These are phyloP conservation scores for Ambastaia sidthimunki DNA, from an alignment of 2,797 vertebrate species.

Conservation along the genomic window DNA sequence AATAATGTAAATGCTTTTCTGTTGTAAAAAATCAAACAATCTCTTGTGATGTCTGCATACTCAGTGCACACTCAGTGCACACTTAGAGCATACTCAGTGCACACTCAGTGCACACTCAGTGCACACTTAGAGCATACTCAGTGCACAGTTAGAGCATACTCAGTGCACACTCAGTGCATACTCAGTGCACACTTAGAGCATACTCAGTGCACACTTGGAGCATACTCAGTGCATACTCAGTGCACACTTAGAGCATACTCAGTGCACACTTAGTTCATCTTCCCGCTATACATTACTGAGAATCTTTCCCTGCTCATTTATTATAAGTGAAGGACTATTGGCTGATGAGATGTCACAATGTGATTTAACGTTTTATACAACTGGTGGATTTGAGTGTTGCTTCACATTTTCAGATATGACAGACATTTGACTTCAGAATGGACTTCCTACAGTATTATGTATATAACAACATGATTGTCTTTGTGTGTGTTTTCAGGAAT, in stretches of 20 bases:
- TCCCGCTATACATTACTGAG: too few species aligned
- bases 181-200: too few species aligned
- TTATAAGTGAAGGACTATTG: conserved; percentile 3
- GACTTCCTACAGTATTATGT: too few species aligned
- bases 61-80: background rate
- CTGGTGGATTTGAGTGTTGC: conserved; percentile 15
- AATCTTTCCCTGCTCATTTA: conserved; percentile 7
- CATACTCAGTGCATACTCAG: too few species aligned
- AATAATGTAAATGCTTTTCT: background rate
- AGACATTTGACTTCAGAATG: background rate
- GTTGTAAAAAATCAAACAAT: background rate
- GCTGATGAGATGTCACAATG: background rate
- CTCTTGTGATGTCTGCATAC: background rate
- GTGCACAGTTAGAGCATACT: too few species aligned
- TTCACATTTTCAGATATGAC: conserved; percentile 31
- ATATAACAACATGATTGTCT: background rate
- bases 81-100: too few species aligned
- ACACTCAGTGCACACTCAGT: too few species aligned
- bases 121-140: too few species aligned
- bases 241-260: too few species aligned
- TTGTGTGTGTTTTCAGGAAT: conserved; percentile 82
- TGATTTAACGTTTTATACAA: conserved; percentile 17
- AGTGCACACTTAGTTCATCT: background rate
- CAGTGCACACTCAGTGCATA: too few species aligned
- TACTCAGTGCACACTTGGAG: too few species aligned